Conservation (phyloP, 2,888 invertebrate genomes). For the Caenorhabditis angaria region DNA sequence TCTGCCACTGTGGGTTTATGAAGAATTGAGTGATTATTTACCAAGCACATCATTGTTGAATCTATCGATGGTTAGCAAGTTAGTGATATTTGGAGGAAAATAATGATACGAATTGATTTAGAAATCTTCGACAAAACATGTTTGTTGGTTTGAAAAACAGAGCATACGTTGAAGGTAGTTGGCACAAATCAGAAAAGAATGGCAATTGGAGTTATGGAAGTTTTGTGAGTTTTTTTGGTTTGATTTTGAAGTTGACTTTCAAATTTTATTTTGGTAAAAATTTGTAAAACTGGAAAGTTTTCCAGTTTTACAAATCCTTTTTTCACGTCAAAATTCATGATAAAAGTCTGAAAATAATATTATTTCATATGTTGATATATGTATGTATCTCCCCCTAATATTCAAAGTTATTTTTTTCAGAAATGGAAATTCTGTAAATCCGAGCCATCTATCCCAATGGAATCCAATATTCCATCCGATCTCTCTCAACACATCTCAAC, state of each 20-base stretch:
- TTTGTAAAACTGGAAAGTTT: too few relatives aligned
- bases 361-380: too few relatives aligned
- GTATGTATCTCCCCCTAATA: too few relatives aligned
- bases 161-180: slow-evolving; percentile 31
- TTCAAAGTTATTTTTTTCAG: slow-evolving; percentile 18
- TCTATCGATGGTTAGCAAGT: slow-evolving; percentile 27
- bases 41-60: slow-evolving; percentile 41
- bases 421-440: slow-evolving; percentile 21
- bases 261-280: too few relatives aligned
- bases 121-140: slow-evolving; percentile 23
- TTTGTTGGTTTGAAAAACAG: slow-evolving; percentile 17
- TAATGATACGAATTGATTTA: slow-evolving; percentile 3
- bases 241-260: too few relatives aligned
- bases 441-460: slow-evolving; percentile 16
- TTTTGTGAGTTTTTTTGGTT: slow-evolving; percentile 15
- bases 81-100: not conserved
- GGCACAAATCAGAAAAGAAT: slow-evolving; percentile 23
- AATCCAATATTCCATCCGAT: slow-evolving; percentile 18
- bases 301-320: too few relatives aligned
- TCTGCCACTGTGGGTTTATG: slow-evolving; percentile 37
- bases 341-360: too few relatives aligned
- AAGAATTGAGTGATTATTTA: slow-evolving; percentile 21
- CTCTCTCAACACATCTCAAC: slow-evolving; percentile 17
- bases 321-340: too few relatives aligned
- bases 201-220: slow-evolving; percentile 12